Percentiles rank a stretch among this genome's conserved stretches.
These are phyloP conservation scores for Alces alces DNA, from an alignment of 2,113 vertebrate species.

Conservation along the genomic window DNA sequence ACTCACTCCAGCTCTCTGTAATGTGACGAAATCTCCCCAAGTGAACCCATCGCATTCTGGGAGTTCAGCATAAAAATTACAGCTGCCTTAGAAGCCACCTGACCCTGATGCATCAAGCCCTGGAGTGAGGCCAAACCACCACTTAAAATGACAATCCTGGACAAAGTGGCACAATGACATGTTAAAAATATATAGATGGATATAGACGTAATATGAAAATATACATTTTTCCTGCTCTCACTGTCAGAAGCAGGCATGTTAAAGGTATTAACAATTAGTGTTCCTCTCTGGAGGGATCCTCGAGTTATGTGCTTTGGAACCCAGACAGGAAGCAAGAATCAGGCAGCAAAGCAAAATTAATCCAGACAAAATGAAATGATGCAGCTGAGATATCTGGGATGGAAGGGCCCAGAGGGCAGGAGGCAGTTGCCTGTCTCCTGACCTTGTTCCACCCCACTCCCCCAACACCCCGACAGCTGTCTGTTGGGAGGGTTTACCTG, in stretches of 20 bases:
- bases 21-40: not conserved
- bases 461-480: rapidly evolving
- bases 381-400: not conserved
- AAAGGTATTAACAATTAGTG: slow-evolving; percentile 4
- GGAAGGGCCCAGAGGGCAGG: not conserved
- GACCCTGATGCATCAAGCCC: slow-evolving; percentile 65
- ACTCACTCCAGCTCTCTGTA: not conserved
- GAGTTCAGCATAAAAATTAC: slow-evolving; percentile 48
- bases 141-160: slow-evolving; percentile 71
- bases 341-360: slow-evolving; percentile 48
- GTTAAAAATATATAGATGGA: slow-evolving; percentile 33
- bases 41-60: not conserved
- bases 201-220: slow-evolving; percentile 37
- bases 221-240: not conserved
- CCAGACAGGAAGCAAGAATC: slow-evolving; percentile 45
- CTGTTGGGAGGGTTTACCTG: not conserved
- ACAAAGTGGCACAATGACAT: slow-evolving; percentile 46
- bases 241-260: slow-evolving; percentile 25
- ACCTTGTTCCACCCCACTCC: not conserved
- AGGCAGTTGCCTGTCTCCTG: not conserved
- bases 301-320: slow-evolving; percentile 47
- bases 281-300: slow-evolving; percentile 30
- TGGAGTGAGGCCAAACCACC: slow-evolving; percentile 75
- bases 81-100: not conserved
- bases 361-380: slow-evolving; percentile 48